Evolutionary conservation across 2,888 invertebrate genomes (phyloP), one percentile per base, ranked within the genome.

Genomic region (Rhagonycha fulva): DNA sequence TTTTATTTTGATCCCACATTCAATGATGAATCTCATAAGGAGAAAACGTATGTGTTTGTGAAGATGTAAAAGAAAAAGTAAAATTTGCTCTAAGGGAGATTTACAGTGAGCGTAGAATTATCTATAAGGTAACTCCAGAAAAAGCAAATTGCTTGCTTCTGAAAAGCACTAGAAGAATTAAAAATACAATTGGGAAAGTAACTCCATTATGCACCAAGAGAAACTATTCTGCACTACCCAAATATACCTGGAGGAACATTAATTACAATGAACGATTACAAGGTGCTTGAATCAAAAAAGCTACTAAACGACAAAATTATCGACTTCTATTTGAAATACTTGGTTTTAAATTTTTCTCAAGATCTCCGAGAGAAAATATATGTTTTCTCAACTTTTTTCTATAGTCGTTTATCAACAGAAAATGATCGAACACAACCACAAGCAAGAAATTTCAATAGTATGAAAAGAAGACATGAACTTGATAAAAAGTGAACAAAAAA

Each of bases 261-360:
- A 12, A 95, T 98, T 62, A 97, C 96, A 81, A 96, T 95, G n/a
- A 96, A 97, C 89, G 98, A 98, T 88, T 95, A 96, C 84, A 92
- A 93, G 87, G 97, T 97, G 88, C 90, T 98, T 79, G 96, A 94
- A 12, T 94, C 95, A 84, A 97, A 97, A 88, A 96, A 96, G 84
- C 98, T 98, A 89, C 90, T 99, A 74, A 99, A 99, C 88, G 99
- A 99, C 89, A 96, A 96, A 81, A 98, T 99, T 75, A 97, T 99
- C 82, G 98, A 98, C 87, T 99, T 99, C 89, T 99, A 98, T 90
- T 90, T 99, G 79, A 96, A 96, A 90, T 96, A 96, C 90, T 89
- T 97, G 79, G 92, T 94, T 78, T 87, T 91, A 72, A 94, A 95
- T 84, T 89, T 94, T 66, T 92, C 93, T 9, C 90, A 91, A 78